A percentile compares a stretch with the other conserved stretches of the same genome.
Evolutionary conservation across 2,113 vertebrate genomes (phyloP).

Genomic region (Cyanocitta stelleri): DNA sequence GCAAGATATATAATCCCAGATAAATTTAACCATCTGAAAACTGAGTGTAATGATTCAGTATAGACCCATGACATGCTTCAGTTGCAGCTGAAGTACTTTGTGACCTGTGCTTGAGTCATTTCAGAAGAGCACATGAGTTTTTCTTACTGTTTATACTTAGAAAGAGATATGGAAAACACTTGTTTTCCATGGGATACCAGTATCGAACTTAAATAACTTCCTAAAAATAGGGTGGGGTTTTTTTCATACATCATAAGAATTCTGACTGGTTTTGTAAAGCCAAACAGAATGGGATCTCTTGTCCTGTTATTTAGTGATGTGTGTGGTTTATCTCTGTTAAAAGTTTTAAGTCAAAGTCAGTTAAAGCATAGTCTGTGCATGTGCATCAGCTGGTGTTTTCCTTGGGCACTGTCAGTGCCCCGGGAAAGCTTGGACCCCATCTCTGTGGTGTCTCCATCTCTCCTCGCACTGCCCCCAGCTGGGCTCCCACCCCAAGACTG

Average conservation of each 20-base stretch:
- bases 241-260: not conserved
- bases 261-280: not conserved
- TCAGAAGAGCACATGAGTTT: not conserved
- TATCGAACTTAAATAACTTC: not conserved
- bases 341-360: not conserved
- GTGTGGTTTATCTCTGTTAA: not conserved
- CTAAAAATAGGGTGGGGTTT: not conserved
- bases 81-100: not conserved
- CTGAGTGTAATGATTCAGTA: not conserved
- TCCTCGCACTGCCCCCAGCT: not conserved
- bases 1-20: not conserved
- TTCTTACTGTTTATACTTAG: not conserved
- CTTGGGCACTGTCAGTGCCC: not conserved
- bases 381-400: not conserved
- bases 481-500: not conserved
- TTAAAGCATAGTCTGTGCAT: not conserved
- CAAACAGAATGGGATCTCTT: not conserved
- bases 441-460: not conserved
- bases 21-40: not conserved
- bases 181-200: not conserved
- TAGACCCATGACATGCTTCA: not conserved
- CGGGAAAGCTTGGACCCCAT: not conserved
- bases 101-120: not conserved
- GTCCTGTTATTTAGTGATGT: not conserved
- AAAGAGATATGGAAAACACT: not conserved